Base-by-base conservation (phyloP, 2,888 invertebrate species). In the Eupithecia tripunctaria region DNA sequence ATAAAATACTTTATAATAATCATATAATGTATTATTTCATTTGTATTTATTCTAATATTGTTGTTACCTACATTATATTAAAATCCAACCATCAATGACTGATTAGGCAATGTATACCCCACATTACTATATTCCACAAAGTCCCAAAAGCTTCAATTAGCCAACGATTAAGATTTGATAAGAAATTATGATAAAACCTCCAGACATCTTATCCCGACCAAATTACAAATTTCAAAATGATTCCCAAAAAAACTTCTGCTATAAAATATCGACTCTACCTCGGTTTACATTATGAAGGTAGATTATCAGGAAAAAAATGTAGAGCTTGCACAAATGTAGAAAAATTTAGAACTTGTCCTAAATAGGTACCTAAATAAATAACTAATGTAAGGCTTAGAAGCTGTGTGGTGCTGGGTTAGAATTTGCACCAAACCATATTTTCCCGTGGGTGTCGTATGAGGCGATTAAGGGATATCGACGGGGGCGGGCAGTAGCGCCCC, bases 171-270 rank as follows among this genome's bases (percentile, higher is more conserved):
- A 60, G 27, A 56, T 68, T 69, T 51, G 10, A 60, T 69, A 66
- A 10, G 47, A 69, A 67, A 63, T 41, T 69, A 56, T 67, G 51
- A n/a, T 62, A 60, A 29, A 51, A n/a, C 43, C 36, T 51, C 29
- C 47, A 38, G 56, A 47, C 70, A 68, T 56, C 43, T 62, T 75
- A 74, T 73, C 67, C 15, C 60, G 70, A 18, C 67, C 76, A 76
- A 72, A 77, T 78, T 78, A 76, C 73, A 78, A 81, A 73, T 43
- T 18, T 78, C 79, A 73, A 74, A 80, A 81, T 67, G 70, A 72
- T 71, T 62, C 8, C 47, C 78, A 76, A 76, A 76, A n/a, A 81
- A 82, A 85, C 78, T 85, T 84, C 1, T 60, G 66, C 76, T 69
- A 80, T 84, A 80, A 84, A 81, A 78, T 18, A 43, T 41, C 41